A percentile compares a stretch with the other conserved stretches of the same genome.
Evolutionary conservation across 2,797 vertebrate species (phyloP).

Genomic region (Adelosebastes latens): DNA sequence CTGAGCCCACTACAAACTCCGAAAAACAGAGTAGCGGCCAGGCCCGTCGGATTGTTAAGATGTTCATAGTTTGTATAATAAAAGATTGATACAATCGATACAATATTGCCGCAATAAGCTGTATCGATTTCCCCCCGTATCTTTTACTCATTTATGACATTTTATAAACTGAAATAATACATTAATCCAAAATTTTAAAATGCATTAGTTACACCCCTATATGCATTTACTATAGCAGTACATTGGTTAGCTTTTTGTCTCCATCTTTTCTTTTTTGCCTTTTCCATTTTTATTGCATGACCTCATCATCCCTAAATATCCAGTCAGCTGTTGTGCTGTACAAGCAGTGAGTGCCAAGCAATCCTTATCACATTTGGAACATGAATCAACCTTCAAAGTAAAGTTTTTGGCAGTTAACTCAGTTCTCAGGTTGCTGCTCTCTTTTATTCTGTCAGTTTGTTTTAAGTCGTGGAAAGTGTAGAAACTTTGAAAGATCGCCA

Average conservation of each 20-base stretch:
- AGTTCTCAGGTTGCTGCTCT: neutral
- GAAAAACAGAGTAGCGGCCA: no score
- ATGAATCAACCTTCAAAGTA: neutral
- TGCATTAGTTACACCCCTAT: neutral
- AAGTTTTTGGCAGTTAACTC: neutral
- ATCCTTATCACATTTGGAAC: neutral
- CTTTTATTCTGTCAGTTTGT: neutral
- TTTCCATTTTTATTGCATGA: neutral
- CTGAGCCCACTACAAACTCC: no score
- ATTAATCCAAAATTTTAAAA: neutral
- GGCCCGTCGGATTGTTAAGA: no score
- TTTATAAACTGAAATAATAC: neutral
- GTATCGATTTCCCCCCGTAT: no score
- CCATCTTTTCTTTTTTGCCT: neutral
- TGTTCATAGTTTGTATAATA: no score
- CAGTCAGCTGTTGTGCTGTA: conserved; percentile 16
- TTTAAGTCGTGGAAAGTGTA: neutral
- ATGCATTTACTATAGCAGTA: neutral
- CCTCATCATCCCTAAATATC: conserved; percentile 3
- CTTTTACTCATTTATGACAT: no score
- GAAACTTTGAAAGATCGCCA: conserved; percentile 5
- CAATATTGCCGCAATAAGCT: no score
- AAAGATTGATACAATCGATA: no score
- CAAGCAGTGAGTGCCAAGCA: neutral
- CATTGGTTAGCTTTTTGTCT: neutral